These are phyloP conservation scores for Poecilobothrus nobilitatus DNA, from an alignment of 2,888 invertebrate genomes.

Conservation along the genomic window DNA sequence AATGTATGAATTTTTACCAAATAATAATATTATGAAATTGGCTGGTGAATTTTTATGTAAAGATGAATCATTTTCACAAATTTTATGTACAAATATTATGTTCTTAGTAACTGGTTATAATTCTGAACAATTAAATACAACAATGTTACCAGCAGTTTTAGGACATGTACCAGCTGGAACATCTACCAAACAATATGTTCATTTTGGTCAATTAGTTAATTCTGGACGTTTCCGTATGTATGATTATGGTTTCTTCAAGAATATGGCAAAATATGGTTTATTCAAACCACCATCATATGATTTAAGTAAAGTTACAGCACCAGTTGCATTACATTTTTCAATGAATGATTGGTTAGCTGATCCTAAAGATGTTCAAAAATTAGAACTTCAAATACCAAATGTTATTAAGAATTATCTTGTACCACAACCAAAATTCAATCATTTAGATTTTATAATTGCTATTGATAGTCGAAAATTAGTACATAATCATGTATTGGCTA, in stretches of 20 bases:
- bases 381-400: constrained; percentile 44
- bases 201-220: constrained; percentile 55
- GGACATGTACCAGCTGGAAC: constrained; percentile 56
- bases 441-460: constrained; percentile 46
- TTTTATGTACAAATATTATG: constrained; percentile 51
- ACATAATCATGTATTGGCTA: constrained; percentile 10
- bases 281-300: constrained; percentile 49
- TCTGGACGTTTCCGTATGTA: constrained; percentile 46
- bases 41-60: constrained; percentile 46
- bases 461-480: constrained; percentile 29
- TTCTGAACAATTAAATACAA: constrained; percentile 43
- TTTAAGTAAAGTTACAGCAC: constrained; percentile 46
- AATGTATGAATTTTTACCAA: constrained; percentile 53
- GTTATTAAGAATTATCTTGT: constrained; percentile 45
- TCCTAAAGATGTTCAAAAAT: constrained; percentile 44
- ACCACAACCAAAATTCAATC: constrained; percentile 42
- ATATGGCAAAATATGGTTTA: constrained; percentile 46
- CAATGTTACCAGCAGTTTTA: constrained; percentile 53
- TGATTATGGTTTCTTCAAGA: constrained; percentile 45
- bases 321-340: constrained; percentile 53
- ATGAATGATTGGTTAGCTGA: constrained; percentile 52
- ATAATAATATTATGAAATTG: constrained; percentile 41
- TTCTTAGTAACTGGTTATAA: constrained; percentile 46
- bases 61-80: constrained; percentile 45
- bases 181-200: constrained; percentile 54